phyloP scores from a whole-genome alignment of 1,140 invertebrate species.

The Lethrus apterus region DNA sequence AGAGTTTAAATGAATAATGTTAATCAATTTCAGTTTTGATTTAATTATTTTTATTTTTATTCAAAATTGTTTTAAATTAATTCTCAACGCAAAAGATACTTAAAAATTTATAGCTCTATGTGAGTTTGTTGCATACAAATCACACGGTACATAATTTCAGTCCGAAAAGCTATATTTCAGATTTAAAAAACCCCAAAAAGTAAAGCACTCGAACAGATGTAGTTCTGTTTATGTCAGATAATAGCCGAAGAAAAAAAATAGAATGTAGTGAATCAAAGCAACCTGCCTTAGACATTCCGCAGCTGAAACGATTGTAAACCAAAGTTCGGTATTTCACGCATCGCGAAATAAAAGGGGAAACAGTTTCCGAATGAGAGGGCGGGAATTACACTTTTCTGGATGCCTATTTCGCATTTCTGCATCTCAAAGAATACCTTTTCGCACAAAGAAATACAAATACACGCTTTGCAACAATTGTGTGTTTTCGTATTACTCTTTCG shows the following conservation, averaged over 20 bases:
- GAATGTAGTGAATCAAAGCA: constrained; percentile 24
- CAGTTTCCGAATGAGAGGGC: constrained; percentile 27
- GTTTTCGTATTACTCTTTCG: too few relatives aligned
- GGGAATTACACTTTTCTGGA: constrained; percentile 21
- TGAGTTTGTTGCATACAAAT: too few relatives aligned
- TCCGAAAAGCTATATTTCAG: too few relatives aligned
- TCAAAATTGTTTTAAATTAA: too few relatives aligned
- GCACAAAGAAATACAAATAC: background rate
- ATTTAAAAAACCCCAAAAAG: too few relatives aligned
- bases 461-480: too few relatives aligned
- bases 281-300: constrained; percentile 22
- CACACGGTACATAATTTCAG: too few relatives aligned
- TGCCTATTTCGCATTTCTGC: constrained; percentile 16
- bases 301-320: constrained; percentile 25
- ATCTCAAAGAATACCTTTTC: constrained; percentile 1
- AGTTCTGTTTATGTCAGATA: constrained; percentile 32
- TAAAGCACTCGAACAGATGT: constrained; percentile 1
- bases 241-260: constrained; percentile 22
- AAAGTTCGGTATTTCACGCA: constrained; percentile 31
- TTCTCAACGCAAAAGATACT: too few relatives aligned
- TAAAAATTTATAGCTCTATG: too few relatives aligned
- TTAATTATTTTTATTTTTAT: too few relatives aligned
- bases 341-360: constrained; percentile 28
- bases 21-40: too few relatives aligned
- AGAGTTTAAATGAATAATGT: too few relatives aligned